Conservation (phyloP, 1,140 invertebrate species). For the Scylla paramamosain region DNA sequence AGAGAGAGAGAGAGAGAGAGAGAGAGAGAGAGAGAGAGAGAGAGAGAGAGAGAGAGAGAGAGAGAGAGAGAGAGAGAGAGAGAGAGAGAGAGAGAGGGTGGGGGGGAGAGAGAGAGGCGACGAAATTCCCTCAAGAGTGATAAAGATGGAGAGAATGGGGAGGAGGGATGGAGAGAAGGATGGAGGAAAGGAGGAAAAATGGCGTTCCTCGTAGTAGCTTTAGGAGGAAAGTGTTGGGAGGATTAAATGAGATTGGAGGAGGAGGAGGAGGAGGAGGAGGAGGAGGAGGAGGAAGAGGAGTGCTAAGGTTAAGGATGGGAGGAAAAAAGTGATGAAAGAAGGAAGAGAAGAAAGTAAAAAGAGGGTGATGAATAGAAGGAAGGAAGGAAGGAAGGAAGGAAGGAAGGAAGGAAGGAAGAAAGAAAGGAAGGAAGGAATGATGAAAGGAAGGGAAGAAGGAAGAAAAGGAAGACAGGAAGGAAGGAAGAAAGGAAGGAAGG, state of each 20-base stretch:
- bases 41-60: neutral
- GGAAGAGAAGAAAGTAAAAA: no score
- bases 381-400: neutral
- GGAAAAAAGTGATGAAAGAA: no score
- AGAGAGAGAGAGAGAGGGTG: neutral
- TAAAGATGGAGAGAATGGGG: neutral
- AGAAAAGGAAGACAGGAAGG: neutral
- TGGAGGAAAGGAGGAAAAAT: neutral
- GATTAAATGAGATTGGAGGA: neutral
- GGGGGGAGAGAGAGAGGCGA: neutral
- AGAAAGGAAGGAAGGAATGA: neutral
- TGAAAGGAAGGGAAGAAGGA: neutral
- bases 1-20: neutral
- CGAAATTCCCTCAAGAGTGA: neutral
- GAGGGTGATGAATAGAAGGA: no score
- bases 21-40: neutral
- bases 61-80: neutral
- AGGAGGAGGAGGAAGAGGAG: constrained; percentile 4
- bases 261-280: constrained; percentile 22
- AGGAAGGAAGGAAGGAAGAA: neutral
- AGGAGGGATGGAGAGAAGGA: neutral
- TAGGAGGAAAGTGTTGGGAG: neutral
- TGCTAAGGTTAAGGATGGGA: neutral
- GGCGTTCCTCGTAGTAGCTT: neutral
- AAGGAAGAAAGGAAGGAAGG: neutral